These are phyloP conservation scores for Hemiprocne comata DNA, from an alignment of 2,113 vertebrate genomes.

Conservation along the genomic window DNA sequence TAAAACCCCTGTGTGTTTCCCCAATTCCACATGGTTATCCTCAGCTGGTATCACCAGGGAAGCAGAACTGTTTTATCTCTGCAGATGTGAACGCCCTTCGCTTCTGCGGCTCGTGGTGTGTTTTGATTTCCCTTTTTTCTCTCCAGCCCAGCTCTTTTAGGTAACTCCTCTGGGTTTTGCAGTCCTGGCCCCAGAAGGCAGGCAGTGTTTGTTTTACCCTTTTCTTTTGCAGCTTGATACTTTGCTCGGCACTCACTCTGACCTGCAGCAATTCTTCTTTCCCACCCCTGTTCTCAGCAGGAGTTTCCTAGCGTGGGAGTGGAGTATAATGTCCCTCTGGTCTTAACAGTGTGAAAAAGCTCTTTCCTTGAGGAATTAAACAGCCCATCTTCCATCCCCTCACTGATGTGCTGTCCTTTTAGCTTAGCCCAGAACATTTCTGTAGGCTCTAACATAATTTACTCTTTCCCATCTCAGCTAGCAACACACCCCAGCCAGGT, in stretches of 20 bases:
- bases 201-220: background rate
- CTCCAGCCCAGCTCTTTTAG: background rate
- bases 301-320: background rate
- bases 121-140: background rate
- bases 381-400: background rate
- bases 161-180: background rate
- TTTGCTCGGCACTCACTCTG: background rate
- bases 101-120: background rate
- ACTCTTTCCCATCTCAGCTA: background rate
- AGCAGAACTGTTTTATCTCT: background rate
- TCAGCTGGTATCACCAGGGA: background rate
- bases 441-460: background rate
- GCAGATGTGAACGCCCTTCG: accelerated
- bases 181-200: background rate
- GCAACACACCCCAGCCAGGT: too few relatives aligned
- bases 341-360: background rate
- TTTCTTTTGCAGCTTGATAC: background rate
- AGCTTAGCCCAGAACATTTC: background rate
- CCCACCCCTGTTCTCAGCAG: background rate
- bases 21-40: background rate
- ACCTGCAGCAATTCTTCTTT: background rate
- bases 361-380: background rate
- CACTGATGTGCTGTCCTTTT: background rate
- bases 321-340: background rate
- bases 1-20: background rate